Percentiles rank a stretch among this genome's conserved stretches.
These are phyloP conservation scores for Lagopus leucura DNA, from an alignment of 2,113 vertebrate species.

Conservation along the genomic window DNA sequence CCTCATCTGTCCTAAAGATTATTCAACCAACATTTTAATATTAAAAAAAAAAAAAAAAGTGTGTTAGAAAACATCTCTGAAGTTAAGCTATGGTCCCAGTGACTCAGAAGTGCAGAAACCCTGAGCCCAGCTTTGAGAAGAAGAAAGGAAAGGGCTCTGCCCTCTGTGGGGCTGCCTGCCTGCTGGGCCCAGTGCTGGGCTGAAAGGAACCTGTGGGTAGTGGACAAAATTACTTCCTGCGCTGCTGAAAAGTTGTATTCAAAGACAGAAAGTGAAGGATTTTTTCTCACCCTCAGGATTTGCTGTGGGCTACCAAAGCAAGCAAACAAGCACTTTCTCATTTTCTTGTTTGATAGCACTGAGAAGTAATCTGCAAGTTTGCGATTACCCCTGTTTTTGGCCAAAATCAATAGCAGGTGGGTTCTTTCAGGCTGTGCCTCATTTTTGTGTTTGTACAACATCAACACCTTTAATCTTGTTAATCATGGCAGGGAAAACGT, in stretches of 20 bases:
- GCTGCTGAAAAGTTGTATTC: not conserved
- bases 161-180: not conserved
- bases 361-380: slow-evolving; percentile 57
- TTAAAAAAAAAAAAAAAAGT: slow-evolving; percentile 59
- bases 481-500: not conserved
- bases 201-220: not conserved
- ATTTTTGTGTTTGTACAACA: slow-evolving; percentile 68
- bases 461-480: slow-evolving; percentile 67
- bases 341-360: not conserved
- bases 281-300: not conserved
- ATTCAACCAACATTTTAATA: slow-evolving; percentile 17
- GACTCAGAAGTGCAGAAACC: not conserved
- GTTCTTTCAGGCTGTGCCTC: slow-evolving; percentile 64
- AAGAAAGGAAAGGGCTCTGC: not conserved
- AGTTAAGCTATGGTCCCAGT: not conserved
- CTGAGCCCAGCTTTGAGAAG: not conserved
- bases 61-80: not conserved
- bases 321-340: not conserved
- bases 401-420: slow-evolving; percentile 64
- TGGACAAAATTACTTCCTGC: not conserved
- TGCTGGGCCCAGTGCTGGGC: rapidly evolving
- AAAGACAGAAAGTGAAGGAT: not conserved
- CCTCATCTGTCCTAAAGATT: not conserved
- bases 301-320: not conserved
- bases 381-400: slow-evolving; percentile 35